Percentiles rank a stretch among this genome's conserved stretches.
Evolutionary conservation across 2,888 invertebrate species (phyloP).

Genomic region (Formica aserva): DNA sequence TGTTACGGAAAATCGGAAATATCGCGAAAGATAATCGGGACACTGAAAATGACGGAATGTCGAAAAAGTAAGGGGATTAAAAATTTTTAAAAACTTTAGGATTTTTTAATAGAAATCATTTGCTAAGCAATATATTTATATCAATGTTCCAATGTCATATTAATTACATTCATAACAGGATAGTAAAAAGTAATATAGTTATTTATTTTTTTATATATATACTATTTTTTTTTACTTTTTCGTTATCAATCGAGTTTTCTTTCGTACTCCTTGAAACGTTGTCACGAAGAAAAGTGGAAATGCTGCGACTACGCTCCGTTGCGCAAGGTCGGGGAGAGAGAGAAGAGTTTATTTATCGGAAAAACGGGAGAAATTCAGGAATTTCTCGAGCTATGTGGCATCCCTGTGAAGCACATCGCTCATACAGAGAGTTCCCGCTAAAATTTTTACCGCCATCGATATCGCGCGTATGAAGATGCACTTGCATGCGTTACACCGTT

Average conservation of each 20-base stretch:
- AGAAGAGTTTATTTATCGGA: slow-evolving; percentile 28
- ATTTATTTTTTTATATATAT: not conserved
- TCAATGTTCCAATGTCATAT: not conserved
- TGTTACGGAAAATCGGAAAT: slow-evolving; percentile 11
- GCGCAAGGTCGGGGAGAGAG: not conserved
- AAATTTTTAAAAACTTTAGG: not conserved
- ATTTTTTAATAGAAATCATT: not conserved
- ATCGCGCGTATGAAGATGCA: slow-evolving; percentile 9
- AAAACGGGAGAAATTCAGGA: slow-evolving; percentile 1
- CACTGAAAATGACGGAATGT: not conserved
- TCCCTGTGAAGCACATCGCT: not conserved
- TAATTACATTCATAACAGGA: not conserved
- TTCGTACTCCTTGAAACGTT: slow-evolving; percentile 1
- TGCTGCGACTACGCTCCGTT: not conserved
- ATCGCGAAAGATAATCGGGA: not conserved
- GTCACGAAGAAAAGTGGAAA: slow-evolving; percentile 4
- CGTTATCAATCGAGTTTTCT: not conserved
- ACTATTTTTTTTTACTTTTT: not conserved
- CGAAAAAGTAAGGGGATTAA: not conserved
- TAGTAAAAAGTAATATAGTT: not conserved
- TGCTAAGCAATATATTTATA: not conserved
- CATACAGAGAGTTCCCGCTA: not conserved
- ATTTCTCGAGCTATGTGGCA: slow-evolving; percentile 20
- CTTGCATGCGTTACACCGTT: not conserved
- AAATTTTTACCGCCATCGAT: slow-evolving; percentile 29